phyloP scores from a whole-genome alignment of 2,888 invertebrate species.

The Digitonthophagus gazella region DNA sequence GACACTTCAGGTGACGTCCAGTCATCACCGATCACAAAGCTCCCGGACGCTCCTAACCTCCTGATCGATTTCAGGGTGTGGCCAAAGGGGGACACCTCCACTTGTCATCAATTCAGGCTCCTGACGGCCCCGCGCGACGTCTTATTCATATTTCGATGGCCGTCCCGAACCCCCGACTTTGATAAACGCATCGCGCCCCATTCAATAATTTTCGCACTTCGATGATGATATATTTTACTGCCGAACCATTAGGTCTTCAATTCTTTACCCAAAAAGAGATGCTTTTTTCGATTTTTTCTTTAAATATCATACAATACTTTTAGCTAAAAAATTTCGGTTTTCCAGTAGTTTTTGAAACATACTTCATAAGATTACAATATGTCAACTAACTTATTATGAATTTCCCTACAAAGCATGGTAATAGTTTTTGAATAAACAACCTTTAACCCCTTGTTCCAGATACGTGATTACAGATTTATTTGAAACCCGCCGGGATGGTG shows the following conservation, averaged over 20 bases:
- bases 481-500: too few relatives aligned
- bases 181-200: conserved; percentile 21
- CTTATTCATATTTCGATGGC: conserved; percentile 25
- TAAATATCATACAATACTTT: too few relatives aligned
- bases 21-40: conserved; percentile 36
- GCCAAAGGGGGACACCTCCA: conserved; percentile 33
- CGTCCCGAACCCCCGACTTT: conserved; percentile 23
- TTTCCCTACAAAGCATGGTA: too few relatives aligned
- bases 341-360: too few relatives aligned
- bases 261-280: background rate
- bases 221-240: background rate
- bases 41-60: conserved; percentile 31
- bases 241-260: background rate
- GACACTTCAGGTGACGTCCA: conserved; percentile 29
- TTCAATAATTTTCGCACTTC: conserved; percentile 22
- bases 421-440: too few relatives aligned
- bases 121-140: conserved; percentile 29
- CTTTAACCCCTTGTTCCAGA: too few relatives aligned
- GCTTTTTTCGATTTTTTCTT: too few relatives aligned
- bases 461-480: too few relatives aligned
- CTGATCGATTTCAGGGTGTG: conserved; percentile 39
- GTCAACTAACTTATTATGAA: too few relatives aligned
- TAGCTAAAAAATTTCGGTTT: too few relatives aligned
- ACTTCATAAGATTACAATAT: too few relatives aligned
- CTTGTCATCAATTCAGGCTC: conserved; percentile 36